Evolutionary conservation across 2,797 vertebrate genomes (phyloP), one percentile per base, ranked within the genome.

Genomic region (Neostethus bicornis): DNA sequence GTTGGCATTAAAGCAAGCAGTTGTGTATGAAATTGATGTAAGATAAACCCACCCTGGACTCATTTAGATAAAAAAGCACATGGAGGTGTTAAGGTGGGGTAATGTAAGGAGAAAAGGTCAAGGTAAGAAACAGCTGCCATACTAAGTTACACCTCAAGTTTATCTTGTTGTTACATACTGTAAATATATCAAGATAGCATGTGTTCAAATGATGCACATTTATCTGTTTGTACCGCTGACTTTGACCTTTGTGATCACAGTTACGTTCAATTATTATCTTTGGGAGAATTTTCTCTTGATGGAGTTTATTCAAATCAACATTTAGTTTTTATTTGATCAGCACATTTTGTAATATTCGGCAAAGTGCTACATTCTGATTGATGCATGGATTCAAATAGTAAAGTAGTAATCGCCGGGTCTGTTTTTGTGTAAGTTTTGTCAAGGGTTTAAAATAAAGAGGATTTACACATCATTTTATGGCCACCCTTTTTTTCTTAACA

Each of bases 21-120:
- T 51, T 66, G 69, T 70, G 63, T 62, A 81, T 87, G 75, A 83
- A 79, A 63, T 66, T 34, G 47, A 79, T 80, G 67, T 53, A 77
- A 77, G 79, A 87, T 67, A 38, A n/a, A 32, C 23, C 37, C 3
- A 1, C 11, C 41, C 38, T 43, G 35, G 61, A 51, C 29, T 48
- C 16, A 4, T 17, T 62, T 25, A 20, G 44, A 61, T 42, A 39
- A 17, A 43, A 31, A 20, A 48, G 44, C n/a, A 39, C 37, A 47
- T 19, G 29, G 21, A 38, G 42, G 10, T 28, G 0, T 5, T 25
- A 48, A 12, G 50, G 54, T 0, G 39, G 31, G 7, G 17, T 3
- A 1, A 20, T 21, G 12, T 44, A 52, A 3, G n/a, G 32, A 19
- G 23, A 24, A 41, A 26, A 10, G 54, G 29, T n/a, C 42, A 6